These are phyloP conservation scores for Poecile atricapillus DNA, from an alignment of 2,113 vertebrate species.

Conservation along the genomic window DNA sequence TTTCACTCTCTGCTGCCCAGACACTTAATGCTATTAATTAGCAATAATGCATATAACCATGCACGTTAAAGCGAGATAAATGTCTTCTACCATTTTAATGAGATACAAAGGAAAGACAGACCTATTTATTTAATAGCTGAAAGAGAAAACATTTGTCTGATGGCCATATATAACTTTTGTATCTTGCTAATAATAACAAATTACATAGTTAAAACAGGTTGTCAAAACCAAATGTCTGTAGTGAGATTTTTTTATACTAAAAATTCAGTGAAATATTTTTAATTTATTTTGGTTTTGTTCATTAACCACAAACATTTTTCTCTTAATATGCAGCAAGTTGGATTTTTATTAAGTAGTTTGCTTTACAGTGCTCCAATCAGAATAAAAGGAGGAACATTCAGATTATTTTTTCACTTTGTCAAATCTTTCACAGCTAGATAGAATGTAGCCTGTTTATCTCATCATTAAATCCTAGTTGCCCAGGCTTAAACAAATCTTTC, in stretches of 20 bases:
- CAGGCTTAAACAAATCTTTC: not conserved
- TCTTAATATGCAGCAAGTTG: not conserved
- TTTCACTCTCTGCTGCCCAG: not conserved
- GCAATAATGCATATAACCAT: constrained; percentile 13
- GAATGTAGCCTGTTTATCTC: not conserved
- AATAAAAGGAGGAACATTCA: not conserved
- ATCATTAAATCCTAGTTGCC: not conserved
- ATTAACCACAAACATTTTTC: constrained; percentile 30
- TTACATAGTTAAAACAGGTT: not conserved
- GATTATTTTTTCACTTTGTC: not conserved
- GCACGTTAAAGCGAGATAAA: constrained; percentile 24
- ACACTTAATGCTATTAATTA: constrained; percentile 64
- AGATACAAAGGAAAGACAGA: not conserved
- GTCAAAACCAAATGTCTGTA: not conserved
- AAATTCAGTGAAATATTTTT: not conserved
- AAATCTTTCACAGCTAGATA: not conserved
- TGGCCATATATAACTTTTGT: not conserved
- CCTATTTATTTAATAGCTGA: not conserved
- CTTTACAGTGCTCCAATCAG: not conserved
- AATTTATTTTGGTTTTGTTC: constrained; percentile 34
- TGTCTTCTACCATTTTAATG: constrained; percentile 49
- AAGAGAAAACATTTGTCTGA: not conserved
- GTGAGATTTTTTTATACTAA: not conserved
- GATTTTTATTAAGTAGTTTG: not conserved
- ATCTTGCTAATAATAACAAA: not conserved